These are phyloP conservation scores for Lissonota sp. DNA, from an alignment of 2,888 invertebrate genomes.

Conservation along the genomic window DNA sequence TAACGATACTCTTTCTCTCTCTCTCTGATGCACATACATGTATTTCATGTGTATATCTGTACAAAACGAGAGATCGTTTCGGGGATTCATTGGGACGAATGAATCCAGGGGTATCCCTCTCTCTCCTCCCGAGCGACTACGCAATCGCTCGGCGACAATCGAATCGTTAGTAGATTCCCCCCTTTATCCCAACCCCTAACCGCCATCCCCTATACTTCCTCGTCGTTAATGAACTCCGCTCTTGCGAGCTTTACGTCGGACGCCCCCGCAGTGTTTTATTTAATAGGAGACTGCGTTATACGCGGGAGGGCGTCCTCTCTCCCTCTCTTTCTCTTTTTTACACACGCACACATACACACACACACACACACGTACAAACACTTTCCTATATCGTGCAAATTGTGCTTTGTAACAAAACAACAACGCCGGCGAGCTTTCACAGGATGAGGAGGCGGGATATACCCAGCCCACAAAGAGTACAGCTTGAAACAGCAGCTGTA, in stretches of 20 bases:
- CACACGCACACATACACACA: too few relatives aligned
- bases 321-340: conserved; percentile 32
- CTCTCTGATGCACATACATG: background rate
- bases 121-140: conserved; percentile 68
- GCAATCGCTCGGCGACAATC: conserved; percentile 78
- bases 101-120: conserved; percentile 61
- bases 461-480: conserved; percentile 44
- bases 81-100: conserved; percentile 68
- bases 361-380: too few relatives aligned
- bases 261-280: conserved; percentile 77
- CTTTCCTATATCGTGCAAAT: conserved; percentile 66
- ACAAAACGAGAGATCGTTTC: conserved; percentile 52
- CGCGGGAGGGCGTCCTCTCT: conserved; percentile 51
- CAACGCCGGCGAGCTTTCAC: conserved; percentile 64
- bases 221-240: conserved; percentile 78
- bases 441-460: conserved; percentile 49
- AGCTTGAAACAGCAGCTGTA: conserved; percentile 63
- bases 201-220: conserved; percentile 23
- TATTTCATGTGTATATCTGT: background rate
- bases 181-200: conserved; percentile 3
- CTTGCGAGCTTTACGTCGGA: conserved; percentile 74
- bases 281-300: conserved; percentile 77
- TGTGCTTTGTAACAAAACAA: conserved; percentile 80
- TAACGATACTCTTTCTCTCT: conserved; percentile 42
- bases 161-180: conserved; percentile 74